Evolutionary conservation across 53 echinoderm and acorn worm genomes (phyloP).

Genomic region (Astropecten irregularis): DNA sequence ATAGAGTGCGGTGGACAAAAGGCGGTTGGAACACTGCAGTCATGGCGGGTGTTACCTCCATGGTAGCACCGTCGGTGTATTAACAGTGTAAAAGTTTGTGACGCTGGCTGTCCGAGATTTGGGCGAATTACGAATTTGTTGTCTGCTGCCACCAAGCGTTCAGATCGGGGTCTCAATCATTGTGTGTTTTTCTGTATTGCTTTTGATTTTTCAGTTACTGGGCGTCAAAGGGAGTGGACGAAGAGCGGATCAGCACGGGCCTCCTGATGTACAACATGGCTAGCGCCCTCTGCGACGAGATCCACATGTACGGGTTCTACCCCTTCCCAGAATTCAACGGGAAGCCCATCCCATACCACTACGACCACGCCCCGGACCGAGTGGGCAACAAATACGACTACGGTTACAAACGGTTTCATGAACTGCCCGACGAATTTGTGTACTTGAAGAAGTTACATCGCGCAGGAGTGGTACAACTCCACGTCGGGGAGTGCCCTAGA

Average conservation of each 20-base stretch:
- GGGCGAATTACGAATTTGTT: too few species aligned
- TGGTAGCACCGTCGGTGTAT: too few species aligned
- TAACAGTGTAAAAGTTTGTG: too few species aligned
- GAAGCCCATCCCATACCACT: constrained; percentile 87
- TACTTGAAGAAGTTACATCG: constrained; percentile 89
- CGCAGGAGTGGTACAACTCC: constrained; percentile 79
- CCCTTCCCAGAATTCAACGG: constrained; percentile 84
- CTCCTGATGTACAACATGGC: constrained; percentile 97
- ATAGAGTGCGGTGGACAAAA: too few species aligned
- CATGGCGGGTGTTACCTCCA: too few species aligned
- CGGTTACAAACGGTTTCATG: constrained; percentile 73
- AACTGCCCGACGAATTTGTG: constrained; percentile 90
- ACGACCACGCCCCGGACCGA: constrained; percentile 72
- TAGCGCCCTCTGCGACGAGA: constrained; percentile 82
- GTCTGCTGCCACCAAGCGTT: too few species aligned
- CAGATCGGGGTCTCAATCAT: background rate
- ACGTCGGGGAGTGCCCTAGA: constrained; percentile 81
- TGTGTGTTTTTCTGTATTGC: background rate
- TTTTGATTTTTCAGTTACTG: constrained; percentile 85
- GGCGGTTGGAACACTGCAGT: too few species aligned
- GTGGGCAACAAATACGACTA: constrained; percentile 73
- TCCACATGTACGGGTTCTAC: constrained; percentile 94
- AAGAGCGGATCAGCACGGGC: constrained; percentile 92
- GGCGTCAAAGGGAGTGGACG: constrained; percentile 86
- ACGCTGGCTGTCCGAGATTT: too few species aligned